A percentile compares a stretch with the other conserved stretches of the same genome.
phyloP scores from a whole-genome alignment of 2,113 vertebrate genomes.

The Dermatemys mawii region DNA sequence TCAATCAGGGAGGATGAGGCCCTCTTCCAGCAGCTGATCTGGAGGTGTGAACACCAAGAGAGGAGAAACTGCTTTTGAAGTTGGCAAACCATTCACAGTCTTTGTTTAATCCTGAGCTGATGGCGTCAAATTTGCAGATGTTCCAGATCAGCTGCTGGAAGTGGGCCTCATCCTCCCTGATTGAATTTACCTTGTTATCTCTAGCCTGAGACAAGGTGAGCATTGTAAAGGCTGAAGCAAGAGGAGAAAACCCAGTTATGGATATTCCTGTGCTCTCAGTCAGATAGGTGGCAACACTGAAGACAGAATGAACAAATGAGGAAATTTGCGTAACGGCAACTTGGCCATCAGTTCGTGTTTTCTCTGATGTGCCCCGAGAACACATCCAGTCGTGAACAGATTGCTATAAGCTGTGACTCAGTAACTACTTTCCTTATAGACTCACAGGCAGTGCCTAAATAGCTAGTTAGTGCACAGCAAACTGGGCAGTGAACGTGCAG shows the following conservation, averaged over 20 bases:
- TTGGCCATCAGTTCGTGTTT: neutral
- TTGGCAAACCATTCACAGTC: too few species aligned
- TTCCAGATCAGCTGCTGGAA: too few species aligned
- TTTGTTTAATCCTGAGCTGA: too few species aligned
- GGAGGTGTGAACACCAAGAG: too few species aligned
- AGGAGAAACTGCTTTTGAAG: too few species aligned
- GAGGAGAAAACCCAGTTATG: neutral
- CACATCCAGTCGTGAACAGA: neutral
- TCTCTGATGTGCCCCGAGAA: neutral
- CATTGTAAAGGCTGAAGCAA: neutral
- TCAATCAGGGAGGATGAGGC: too few species aligned
- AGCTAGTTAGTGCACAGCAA: neutral
- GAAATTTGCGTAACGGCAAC: neutral
- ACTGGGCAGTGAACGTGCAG: neutral
- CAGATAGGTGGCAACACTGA: neutral
- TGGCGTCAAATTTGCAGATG: too few species aligned
- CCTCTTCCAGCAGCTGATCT: too few species aligned
- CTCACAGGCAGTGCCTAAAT: neutral
- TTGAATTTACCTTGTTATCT: too few species aligned
- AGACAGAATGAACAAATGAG: neutral
- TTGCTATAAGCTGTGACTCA: neutral
- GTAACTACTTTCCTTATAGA: neutral
- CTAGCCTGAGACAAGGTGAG: too few species aligned
- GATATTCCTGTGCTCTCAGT: neutral
- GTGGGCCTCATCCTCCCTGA: too few species aligned